A percentile compares a stretch with the other conserved stretches of the same genome.
phyloP scores from a whole-genome alignment of 2,888 invertebrate genomes.

The Andrena fulva region DNA sequence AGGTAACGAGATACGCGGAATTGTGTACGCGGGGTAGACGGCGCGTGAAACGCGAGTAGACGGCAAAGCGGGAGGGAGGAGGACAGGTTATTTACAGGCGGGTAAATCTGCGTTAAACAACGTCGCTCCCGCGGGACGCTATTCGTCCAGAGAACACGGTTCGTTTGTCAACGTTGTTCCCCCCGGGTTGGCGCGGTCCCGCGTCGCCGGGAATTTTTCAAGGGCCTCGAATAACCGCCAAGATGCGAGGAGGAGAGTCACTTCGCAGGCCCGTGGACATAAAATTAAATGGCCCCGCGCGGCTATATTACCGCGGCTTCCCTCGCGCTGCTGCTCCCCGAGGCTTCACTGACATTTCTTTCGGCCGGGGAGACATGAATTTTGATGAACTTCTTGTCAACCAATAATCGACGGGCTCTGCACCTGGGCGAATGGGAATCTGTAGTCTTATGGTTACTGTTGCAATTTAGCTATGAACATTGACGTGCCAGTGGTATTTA shows the following conservation, averaged over 20 bases:
- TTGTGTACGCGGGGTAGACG: background rate
- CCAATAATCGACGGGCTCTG: conserved; percentile 21
- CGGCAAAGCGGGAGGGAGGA: background rate
- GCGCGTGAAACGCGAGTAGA: background rate
- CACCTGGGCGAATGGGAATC: too few species aligned
- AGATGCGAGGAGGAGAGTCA: conserved; percentile 47
- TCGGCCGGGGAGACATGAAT: conserved; percentile 19
- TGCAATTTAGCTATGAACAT: too few species aligned
- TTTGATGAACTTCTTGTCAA: conserved; percentile 32
- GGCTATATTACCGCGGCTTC: conserved; percentile 48
- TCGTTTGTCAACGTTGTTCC: conserved; percentile 52
- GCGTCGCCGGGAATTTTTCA: conserved; percentile 46
- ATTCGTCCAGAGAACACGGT: conserved; percentile 41
- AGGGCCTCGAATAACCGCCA: conserved; percentile 35
- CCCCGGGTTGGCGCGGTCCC: background rate
- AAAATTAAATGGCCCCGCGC: conserved; percentile 52
- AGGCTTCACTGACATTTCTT: conserved; percentile 6
- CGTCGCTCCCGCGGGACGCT: conserved; percentile 25
- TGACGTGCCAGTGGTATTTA: too few species aligned
- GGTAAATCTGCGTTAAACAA: conserved; percentile 52
- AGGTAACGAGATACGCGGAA: background rate
- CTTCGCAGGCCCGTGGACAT: conserved; percentile 39
- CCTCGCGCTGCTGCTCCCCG: background rate
- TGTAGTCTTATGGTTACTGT: too few species aligned
- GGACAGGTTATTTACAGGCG: conserved; percentile 19